phyloP scores from a whole-genome alignment of 2,888 invertebrate species.

The Creontiades dilutus region DNA sequence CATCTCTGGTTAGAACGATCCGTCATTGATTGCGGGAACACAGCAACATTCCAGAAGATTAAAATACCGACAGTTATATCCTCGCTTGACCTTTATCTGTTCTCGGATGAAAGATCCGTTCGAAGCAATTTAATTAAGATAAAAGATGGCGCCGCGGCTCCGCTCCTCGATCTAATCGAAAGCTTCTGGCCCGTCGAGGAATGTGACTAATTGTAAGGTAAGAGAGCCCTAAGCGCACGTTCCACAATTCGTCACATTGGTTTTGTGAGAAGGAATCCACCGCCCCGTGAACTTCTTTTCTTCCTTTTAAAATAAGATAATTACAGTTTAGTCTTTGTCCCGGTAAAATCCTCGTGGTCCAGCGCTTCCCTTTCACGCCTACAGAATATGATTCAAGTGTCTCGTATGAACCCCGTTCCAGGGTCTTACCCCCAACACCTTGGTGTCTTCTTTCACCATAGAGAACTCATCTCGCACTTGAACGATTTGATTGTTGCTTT shows the following conservation, averaged over 20 bases:
- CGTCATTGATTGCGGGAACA: too few species aligned
- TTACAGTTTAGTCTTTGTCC: conserved; percentile 67
- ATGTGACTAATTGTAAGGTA: conserved; percentile 71
- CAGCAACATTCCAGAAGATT: too few species aligned
- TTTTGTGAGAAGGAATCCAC: conserved; percentile 74
- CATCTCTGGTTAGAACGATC: too few species aligned
- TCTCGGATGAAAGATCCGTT: background rate
- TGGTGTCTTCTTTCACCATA: conserved; percentile 51
- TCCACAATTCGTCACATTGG: conserved; percentile 76
- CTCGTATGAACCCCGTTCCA: conserved; percentile 49
- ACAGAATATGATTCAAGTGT: conserved; percentile 56
- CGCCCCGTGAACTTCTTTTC: conserved; percentile 63
- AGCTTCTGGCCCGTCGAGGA: conserved; percentile 52
- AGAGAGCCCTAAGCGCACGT: conserved; percentile 73
- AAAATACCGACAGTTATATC: too few species aligned
- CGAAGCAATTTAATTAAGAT: conserved; percentile 34
- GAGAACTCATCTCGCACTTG: background rate
- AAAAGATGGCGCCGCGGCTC: conserved; percentile 15
- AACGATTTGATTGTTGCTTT: background rate
- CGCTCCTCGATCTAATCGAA: conserved; percentile 48
- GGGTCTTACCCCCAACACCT: background rate
- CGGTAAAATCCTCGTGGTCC: background rate
- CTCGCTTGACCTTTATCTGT: background rate
- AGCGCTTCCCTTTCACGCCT: conserved; percentile 51
- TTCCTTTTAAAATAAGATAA: conserved; percentile 64